Evolutionary conservation across 2,113 vertebrate species (phyloP), one percentile per base, ranked within the genome.

Genomic region (Pimephales promelas): DNA sequence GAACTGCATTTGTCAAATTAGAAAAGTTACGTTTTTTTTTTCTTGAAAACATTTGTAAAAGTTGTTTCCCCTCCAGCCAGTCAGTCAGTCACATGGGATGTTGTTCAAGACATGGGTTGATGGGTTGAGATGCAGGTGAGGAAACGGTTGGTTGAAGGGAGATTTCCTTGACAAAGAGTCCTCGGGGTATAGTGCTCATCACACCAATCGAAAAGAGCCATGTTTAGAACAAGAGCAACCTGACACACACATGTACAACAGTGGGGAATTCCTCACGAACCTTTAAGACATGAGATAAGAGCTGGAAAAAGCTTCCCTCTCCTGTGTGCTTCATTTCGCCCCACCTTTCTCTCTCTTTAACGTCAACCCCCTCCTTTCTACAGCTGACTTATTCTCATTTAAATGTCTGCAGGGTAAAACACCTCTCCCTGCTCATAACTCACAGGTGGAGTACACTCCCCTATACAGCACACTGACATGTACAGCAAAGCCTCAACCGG

Each of bases 331-430:
- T 78, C 81, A 40, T 24, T 74, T 16, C 3, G 24, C 54, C 57
- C 52, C 72, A 68, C 74, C 71, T 75, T 22, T 13, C 83, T 31
- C 28, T 74, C 59, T 52, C 74, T 85, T 80, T 71, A 45, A 31
- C 26, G 40, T 43, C 62, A 76, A 81, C 92, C 92, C 92, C 92
- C 92, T 93, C 92, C 92, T 91, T 90, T 90, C 82, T 85, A 87
- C 90, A 90, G 66, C 88, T 54, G 85, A 86, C 89, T 90, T 86
- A 78, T 86, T 91, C 92, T 92, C 91, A 92, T 93, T 94, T 94
- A 94, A 94, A 95, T 94, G 91, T 91, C 90, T 92, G 85, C 59
- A 78, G 75, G 88, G 76, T 88, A 85, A 72, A 59, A 18, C 81
- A 79, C 64, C 74, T 86, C 79, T 70, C 78, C 76, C 59, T n/a